Evolutionary conservation across 2,888 invertebrate species (phyloP), one percentile per base, ranked within the genome.

Genomic region (Dryobotodes eremita): DNA sequence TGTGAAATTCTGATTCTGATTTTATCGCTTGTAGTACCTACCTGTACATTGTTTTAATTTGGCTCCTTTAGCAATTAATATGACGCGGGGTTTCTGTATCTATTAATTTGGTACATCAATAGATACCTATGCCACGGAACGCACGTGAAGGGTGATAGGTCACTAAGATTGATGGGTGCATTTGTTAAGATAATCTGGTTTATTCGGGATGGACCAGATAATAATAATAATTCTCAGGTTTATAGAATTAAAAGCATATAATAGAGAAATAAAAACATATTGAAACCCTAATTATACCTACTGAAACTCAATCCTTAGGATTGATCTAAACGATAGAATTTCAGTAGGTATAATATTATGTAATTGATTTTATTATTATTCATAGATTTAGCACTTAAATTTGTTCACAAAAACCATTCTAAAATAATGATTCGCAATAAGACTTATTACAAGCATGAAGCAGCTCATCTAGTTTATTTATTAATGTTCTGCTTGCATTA

Each of bases 91-190:
- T 77, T 85, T 71, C 71, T 77, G 48, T 8, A 17, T 13, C 2
- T 6, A 23, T 15, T 23, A 59, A 46, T 23, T 50, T 15, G 31
- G 48, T 69, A 59, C 17, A 20, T 42, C 42, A 57, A n/a, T 46
- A 50, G 8, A 70, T 36, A 46, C 3, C 31, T 46, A 42, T 50
- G 17, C 26, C 17, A n/a, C 7, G 26, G 36, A 66, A 61, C 61
- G 61, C 80, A 46, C 71, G 11, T 31, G 71, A 53, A 23, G 36
- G 75, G 62, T 69, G 76, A 70, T 65, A 74, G 77, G 77, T 85
- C 80, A 64, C 68, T 26, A 53, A 71, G 61, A 68, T 64, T 57
- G 46, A 86, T 82, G 42, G 57, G 8, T 61, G 73, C 57, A 23
- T 70, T 80, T n/a, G 23, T 59, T 31, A 20, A 57, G n/a, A 71